Conservation (phyloP, 2,113 vertebrate species). For the Kobus ellipsiprymnus region DNA sequence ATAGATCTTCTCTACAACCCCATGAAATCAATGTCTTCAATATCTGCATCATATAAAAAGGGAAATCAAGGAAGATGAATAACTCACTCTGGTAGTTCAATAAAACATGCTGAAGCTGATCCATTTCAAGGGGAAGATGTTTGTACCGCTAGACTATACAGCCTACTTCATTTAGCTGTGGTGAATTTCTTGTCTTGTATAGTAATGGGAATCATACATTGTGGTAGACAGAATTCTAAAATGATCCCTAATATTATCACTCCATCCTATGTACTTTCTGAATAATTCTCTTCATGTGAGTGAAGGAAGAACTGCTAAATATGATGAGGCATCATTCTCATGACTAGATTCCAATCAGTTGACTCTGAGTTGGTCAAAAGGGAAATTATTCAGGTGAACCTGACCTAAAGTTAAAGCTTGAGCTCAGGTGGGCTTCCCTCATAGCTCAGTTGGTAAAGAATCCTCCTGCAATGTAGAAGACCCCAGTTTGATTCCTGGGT, state of each 20-base stretch:
- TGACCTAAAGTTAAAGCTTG: not conserved
- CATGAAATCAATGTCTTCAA: rapidly evolving
- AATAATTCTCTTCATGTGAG: not conserved
- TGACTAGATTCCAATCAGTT: not conserved
- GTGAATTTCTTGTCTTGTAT: not conserved
- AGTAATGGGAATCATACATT: not conserved
- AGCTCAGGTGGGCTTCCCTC: not conserved
- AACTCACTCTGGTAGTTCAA: not conserved
- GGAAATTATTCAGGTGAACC: not conserved
- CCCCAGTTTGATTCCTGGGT: not conserved
- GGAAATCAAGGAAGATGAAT: not conserved
- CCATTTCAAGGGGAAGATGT: no score
- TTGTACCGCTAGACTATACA: rapidly evolving
- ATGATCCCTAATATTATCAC: not conserved
- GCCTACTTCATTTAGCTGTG: not conserved
- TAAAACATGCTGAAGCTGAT: not conserved
- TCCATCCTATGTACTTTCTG: not conserved
- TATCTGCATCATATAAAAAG: rapidly evolving
- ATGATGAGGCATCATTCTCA: rapidly evolving
- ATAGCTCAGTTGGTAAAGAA: not conserved
- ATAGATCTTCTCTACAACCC: not conserved
- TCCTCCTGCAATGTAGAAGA: not conserved
- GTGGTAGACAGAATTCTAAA: not conserved
- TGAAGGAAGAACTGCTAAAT: not conserved
- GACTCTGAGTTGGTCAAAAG: not conserved